Conservation (phyloP, 2,888 invertebrate species). For the Sturmia bella region DNA sequence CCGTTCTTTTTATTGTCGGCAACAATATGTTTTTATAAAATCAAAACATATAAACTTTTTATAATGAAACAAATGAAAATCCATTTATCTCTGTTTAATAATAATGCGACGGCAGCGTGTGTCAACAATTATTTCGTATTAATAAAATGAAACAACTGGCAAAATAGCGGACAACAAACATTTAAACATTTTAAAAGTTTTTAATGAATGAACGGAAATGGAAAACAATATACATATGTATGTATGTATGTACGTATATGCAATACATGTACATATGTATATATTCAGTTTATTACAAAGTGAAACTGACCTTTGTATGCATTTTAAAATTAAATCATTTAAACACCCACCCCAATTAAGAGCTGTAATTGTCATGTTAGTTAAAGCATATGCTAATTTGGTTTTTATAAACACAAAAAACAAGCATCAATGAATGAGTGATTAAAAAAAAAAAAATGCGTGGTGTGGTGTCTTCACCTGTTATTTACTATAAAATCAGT, state of each 20-base stretch:
- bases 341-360: constrained; percentile 31
- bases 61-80: constrained; percentile 3
- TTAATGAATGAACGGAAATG: constrained; percentile 34
- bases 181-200: constrained; percentile 8
- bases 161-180: constrained; percentile 8
- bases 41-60: constrained; percentile 5
- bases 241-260: constrained; percentile 4
- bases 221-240: constrained; percentile 28
- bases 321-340: background rate
- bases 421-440: constrained; percentile 37
- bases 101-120: constrained; percentile 41
- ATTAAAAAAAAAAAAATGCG: constrained; percentile 61
- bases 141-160: constrained; percentile 22
- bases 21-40: constrained; percentile 10
- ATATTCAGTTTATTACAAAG: background rate
- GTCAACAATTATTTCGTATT: constrained; percentile 61
- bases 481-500: constrained; percentile 54
- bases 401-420: constrained; percentile 1
- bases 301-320: constrained; percentile 24
- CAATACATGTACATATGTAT: too few species aligned
- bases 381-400: constrained; percentile 29
- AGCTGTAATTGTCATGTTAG: constrained; percentile 22
- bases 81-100: constrained; percentile 30
- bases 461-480: constrained; percentile 62
- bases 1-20: constrained; percentile 19